A percentile compares a stretch with the other conserved stretches of the same genome.
Conservation (phyloP, 1,140 invertebrate genomes). For the Drosophila melanica region DNA sequence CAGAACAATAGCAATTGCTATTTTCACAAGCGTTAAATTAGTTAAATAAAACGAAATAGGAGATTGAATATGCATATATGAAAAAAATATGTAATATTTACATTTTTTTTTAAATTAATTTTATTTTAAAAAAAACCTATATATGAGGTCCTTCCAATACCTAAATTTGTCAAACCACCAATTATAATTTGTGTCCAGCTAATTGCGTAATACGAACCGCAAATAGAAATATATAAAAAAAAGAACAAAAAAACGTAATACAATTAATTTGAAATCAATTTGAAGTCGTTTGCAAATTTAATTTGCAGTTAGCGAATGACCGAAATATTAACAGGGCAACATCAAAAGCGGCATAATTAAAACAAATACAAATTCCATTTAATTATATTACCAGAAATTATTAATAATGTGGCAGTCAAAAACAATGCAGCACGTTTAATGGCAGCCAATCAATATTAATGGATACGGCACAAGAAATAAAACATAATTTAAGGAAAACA, state of each 20-base stretch:
- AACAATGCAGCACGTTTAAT: conserved; percentile 33
- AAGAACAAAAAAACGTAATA: conserved; percentile 15
- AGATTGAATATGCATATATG: background rate
- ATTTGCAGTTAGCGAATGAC: conserved; percentile 4
- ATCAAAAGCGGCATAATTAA: conserved; percentile 70
- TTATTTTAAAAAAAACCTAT: no score
- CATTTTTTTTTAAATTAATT: background rate
- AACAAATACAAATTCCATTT: conserved; percentile 52
- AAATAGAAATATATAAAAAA: conserved; percentile 51
- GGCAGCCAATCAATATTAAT: conserved; percentile 32
- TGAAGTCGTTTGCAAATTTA: conserved; percentile 46
- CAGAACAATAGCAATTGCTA: background rate
- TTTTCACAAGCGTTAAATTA: background rate
- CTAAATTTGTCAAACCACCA: conserved; percentile 45
- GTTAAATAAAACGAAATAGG: no score
- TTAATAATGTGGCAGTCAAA: conserved; percentile 43
- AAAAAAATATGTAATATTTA: background rate
- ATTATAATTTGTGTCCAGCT: conserved; percentile 41
- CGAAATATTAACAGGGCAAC: conserved; percentile 28
- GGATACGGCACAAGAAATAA: conserved; percentile 7
- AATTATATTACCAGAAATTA: conserved; percentile 55
- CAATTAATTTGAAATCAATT: conserved; percentile 58
- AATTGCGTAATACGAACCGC: conserved; percentile 37
- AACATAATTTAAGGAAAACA: conserved; percentile 3
- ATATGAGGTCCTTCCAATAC: background rate